Conservation (phyloP, 2,888 invertebrate genomes). For the Deilephila elpenor region DNA sequence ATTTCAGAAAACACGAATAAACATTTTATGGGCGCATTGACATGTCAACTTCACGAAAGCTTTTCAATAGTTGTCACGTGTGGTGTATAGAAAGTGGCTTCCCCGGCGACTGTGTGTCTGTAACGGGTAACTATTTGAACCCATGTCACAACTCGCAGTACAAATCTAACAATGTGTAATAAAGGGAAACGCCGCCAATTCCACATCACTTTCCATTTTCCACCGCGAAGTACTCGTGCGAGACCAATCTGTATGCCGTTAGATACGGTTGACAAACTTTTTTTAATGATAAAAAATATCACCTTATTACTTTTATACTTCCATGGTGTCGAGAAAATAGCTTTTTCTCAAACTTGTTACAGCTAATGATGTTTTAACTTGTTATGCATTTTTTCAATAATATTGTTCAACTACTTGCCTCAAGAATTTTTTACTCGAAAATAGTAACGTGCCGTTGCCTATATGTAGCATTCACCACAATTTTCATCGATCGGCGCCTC, state of each 20-base stretch:
- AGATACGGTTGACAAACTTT: not conserved
- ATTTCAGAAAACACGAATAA: not conserved
- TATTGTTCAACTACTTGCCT: no score
- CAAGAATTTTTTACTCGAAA: no score
- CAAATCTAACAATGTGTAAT: not conserved
- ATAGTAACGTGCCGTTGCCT: no score
- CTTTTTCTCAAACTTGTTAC: no score
- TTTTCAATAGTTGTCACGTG: not conserved
- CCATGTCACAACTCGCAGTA: not conserved
- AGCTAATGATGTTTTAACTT: no score
- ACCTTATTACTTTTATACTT: no score
- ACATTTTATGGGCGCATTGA: not conserved
- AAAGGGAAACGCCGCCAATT: conserved; percentile 3
- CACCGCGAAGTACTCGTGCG: conserved; percentile 7
- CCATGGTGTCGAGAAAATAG: no score
- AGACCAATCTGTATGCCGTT: not conserved
- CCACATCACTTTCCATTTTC: conserved; percentile 25
- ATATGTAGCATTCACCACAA: no score
- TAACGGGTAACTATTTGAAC: not conserved
- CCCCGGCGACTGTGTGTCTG: not conserved
- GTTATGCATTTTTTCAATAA: no score
- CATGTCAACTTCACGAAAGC: not conserved
- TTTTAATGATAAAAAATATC: not conserved
- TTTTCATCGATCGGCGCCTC: no score
- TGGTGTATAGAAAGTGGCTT: not conserved